Evolutionary conservation across 2,797 vertebrate species (phyloP).

Genomic region (Hemitrygon akajei): DNA sequence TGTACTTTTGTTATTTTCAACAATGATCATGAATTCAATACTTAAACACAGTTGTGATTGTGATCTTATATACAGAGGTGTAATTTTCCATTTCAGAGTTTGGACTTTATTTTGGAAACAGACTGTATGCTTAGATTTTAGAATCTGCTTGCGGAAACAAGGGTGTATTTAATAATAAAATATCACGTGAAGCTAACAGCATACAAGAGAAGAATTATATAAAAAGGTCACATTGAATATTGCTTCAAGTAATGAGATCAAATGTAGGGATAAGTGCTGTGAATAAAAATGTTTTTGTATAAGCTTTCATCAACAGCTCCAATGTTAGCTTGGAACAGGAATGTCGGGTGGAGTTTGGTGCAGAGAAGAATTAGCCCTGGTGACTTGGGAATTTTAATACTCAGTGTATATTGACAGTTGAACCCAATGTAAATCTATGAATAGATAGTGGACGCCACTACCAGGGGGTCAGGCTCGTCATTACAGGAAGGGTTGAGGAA

Average conservation of each 20-base stretch:
- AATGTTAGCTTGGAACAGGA: not conserved
- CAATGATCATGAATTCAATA: not conserved
- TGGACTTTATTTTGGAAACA: slow-evolving; percentile 32
- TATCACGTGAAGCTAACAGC: slow-evolving; percentile 4
- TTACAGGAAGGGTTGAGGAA: not conserved
- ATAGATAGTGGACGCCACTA: not conserved
- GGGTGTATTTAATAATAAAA: slow-evolving; percentile 28
- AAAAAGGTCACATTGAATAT: slow-evolving; percentile 33
- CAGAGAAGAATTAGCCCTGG: not conserved
- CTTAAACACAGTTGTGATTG: not conserved
- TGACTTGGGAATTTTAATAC: not conserved
- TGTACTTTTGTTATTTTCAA: not conserved
- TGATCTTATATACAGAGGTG: not conserved
- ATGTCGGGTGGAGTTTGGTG: not conserved
- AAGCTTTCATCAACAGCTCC: not conserved
- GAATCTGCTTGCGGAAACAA: slow-evolving; percentile 25
- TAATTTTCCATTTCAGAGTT: not conserved
- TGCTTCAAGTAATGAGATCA: not conserved
- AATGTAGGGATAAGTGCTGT: not conserved
- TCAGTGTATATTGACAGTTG: not conserved
- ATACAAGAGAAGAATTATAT: not conserved
- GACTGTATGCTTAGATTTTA: not conserved
- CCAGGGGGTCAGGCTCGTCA: not conserved
- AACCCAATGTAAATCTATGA: not conserved
- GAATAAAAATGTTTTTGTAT: not conserved